Evolutionary conservation across 2,113 vertebrate genomes (phyloP), one percentile per base, ranked within the genome.

Genomic region (Panthera uncia): DNA sequence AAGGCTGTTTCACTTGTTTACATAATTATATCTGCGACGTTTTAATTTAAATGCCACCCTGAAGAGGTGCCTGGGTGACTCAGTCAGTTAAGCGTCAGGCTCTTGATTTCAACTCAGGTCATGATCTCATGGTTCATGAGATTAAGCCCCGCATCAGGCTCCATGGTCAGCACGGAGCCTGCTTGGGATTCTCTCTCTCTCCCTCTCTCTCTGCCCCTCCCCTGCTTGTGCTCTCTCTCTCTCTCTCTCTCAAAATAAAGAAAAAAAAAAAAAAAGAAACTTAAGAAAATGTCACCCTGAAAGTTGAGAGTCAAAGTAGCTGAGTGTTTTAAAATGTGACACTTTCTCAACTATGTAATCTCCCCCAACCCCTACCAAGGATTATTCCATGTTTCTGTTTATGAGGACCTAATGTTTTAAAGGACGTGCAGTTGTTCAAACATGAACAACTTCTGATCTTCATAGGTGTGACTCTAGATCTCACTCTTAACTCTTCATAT

Each of bases 31-130:
- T 68, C 50, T 94, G 71, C 38, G 65, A 92, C 0, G 16, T 68
- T 87, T 95, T 97, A 68, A 97, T 93, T 97, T 96, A 92, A 93
- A 92, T 96, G 41, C 68, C 63, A 86, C 19, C n/a, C 57, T 96
- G 82, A 91, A 94, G 21, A 61, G 55, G 21, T 61, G 57, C 57
- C 21, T 61, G 21, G 21, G 57, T 61, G 57, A 61, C 57, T 23
- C 57, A 61, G 21, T 61, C 21, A 8, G 57, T 23, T 61, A 61
- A 61, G 57, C 19, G 21, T 61, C 57, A 61, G 57, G 23, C 57
- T 61, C 57, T 61, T 61, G 57, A 61, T 61, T 61, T 61, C 57
- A 61, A 9, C 57, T 61, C 57, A 61, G 57, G 57, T 61, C 57
- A 61, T 61, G 57, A 61, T 61, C 52, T 55, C 57, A 61, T 61